These are phyloP conservation scores for Salvelinus alpinus DNA, from an alignment of 2,113 vertebrate genomes.

Conservation along the genomic window DNA sequence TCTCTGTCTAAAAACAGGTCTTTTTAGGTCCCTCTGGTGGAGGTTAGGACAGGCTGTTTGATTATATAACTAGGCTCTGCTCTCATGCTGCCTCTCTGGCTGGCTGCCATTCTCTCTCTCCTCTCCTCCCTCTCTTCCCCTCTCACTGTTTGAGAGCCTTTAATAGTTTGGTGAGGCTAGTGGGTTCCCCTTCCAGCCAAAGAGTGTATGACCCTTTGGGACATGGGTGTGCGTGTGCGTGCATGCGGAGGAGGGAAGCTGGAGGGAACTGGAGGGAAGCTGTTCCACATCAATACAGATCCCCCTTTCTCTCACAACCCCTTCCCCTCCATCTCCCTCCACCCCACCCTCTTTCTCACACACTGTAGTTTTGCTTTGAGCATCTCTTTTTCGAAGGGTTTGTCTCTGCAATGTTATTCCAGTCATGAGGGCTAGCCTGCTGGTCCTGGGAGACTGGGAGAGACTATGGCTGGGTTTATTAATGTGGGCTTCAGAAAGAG, in stretches of 20 bases:
- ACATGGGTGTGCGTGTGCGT: constrained; percentile 5
- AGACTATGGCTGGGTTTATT: constrained; percentile 7
- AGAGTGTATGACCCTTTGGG: constrained; percentile 12
- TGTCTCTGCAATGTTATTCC: constrained; percentile 30
- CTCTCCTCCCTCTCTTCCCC: background rate
- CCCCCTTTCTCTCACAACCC: background rate
- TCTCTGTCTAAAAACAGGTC: background rate
- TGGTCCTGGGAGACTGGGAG: constrained; percentile 15
- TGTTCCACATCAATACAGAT: constrained; percentile 13
- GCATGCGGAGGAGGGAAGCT: background rate
- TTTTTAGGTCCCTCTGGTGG: constrained; percentile 15
- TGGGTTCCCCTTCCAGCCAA: constrained; percentile 17
- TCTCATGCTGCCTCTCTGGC: constrained; percentile 34
- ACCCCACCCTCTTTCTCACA: constrained; percentile 3
- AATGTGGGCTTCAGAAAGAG: constrained; percentile 7
- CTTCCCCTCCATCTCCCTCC: constrained; percentile 7
- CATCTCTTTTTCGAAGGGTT: constrained; percentile 17
- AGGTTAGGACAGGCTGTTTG: constrained; percentile 26
- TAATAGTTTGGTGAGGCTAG: constrained; percentile 53
- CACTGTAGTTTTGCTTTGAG: constrained; percentile 28
- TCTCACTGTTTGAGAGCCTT: constrained; percentile 15
- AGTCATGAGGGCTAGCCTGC: constrained; percentile 20
- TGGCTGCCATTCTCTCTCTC: constrained; percentile 1
- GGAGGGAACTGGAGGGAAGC: background rate
- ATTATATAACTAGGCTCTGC: constrained; percentile 25